Percentiles rank a stretch among this genome's conserved stretches.
Evolutionary conservation across 2,113 vertebrate species (phyloP).

Genomic region (Melanerpes aurifrons): DNA sequence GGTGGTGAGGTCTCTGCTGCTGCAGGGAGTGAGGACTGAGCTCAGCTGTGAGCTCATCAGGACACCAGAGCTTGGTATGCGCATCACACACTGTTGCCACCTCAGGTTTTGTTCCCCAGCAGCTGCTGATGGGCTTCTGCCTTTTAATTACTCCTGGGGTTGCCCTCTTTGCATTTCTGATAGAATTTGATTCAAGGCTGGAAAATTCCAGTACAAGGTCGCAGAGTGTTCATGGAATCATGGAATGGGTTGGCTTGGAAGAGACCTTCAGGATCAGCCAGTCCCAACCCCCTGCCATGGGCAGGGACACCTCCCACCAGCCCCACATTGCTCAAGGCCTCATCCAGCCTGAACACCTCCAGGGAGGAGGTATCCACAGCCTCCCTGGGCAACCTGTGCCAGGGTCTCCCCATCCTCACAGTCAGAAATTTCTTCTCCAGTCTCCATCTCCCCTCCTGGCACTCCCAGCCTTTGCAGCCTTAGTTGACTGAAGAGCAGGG

Average conservation of each 20-base stretch:
- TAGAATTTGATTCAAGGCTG: neutral
- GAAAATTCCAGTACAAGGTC: neutral
- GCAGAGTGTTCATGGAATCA: neutral
- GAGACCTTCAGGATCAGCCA: too few relatives aligned
- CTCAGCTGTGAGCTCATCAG: neutral
- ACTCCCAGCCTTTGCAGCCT: too few relatives aligned
- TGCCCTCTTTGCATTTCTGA: neutral
- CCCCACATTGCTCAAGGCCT: too few relatives aligned
- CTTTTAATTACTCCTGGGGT: neutral
- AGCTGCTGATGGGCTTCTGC: neutral
- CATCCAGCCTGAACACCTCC: too few relatives aligned
- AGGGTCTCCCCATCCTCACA: too few relatives aligned
- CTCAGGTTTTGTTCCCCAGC: neutral
- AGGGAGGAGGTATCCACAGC: too few relatives aligned
- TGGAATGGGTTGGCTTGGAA: too few relatives aligned
- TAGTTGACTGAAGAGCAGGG: neutral
- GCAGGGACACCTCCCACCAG: too few relatives aligned
- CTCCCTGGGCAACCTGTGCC: too few relatives aligned
- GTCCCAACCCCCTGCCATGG: too few relatives aligned
- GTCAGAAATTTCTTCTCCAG: too few relatives aligned
- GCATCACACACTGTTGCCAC: neutral
- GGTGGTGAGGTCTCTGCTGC: neutral
- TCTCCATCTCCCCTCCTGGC: too few relatives aligned
- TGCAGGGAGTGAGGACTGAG: neutral
- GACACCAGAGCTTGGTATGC: neutral